phyloP scores from a whole-genome alignment of 2,888 invertebrate genomes.

The Eupithecia centaureata region DNA sequence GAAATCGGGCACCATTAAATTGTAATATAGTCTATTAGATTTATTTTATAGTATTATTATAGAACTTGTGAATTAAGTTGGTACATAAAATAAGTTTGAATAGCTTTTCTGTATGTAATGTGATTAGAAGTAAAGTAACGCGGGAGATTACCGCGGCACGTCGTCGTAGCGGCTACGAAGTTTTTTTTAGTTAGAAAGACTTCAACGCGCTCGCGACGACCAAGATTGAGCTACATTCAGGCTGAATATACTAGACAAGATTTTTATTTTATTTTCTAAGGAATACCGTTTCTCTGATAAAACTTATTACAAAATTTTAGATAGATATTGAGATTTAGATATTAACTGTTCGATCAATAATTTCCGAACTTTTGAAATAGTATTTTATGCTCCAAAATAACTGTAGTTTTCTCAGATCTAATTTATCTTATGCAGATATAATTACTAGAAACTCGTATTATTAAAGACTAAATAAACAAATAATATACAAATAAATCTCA shows the following conservation, averaged over 20 bases:
- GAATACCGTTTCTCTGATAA: no score
- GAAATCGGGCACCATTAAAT: no score
- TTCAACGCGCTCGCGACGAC: slow-evolving; percentile 47
- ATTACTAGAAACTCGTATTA: not conserved
- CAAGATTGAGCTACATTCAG: not conserved
- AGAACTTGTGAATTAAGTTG: no score
- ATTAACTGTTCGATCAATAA: not conserved
- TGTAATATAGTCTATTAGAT: no score
- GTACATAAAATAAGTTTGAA: no score
- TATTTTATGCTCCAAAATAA: not conserved
- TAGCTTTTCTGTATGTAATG: slow-evolving; percentile 13
- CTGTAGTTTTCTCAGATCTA: not conserved
- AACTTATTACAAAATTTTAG: no score
- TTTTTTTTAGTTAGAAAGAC: slow-evolving; percentile 47
- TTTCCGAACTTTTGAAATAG: not conserved
- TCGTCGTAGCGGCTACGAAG: slow-evolving; percentile 54
- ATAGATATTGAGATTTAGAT: no score
- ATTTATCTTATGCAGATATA: not conserved
- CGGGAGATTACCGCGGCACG: slow-evolving; percentile 45
- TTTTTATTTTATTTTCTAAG: no score
- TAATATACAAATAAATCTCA: slow-evolving; percentile 43
- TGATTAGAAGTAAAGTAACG: slow-evolving; percentile 30
- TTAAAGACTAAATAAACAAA: not conserved
- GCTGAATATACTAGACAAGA: not conserved
- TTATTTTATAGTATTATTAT: no score